A percentile compares a stretch with the other conserved stretches of the same genome.
Evolutionary conservation across 1,140 invertebrate species (phyloP).

Genomic region (Scaptomyza pallida): DNA sequence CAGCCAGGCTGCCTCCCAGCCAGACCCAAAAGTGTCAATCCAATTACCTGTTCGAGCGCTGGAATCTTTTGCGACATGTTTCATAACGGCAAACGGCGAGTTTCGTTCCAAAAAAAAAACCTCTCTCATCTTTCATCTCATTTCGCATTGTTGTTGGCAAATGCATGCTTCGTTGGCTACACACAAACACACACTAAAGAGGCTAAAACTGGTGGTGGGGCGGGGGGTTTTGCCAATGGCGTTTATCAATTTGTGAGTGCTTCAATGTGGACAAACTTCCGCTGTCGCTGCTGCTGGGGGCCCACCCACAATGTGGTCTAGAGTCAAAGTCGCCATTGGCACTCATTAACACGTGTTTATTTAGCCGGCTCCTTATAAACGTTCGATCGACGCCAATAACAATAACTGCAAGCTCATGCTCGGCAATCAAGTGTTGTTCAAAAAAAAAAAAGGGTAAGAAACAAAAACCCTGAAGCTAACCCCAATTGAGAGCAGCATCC

Average conservation of each 20-base stretch:
- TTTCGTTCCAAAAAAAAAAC: slow-evolving; percentile 9
- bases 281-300: no score
- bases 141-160: slow-evolving; percentile 32
- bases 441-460: background rate
- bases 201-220: background rate
- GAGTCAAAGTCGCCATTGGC: slow-evolving; percentile 51
- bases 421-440: background rate
- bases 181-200: slow-evolving; percentile 6
- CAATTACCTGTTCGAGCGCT: slow-evolving; percentile 81
- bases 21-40: slow-evolving; percentile 82
- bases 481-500: slow-evolving; percentile 29
- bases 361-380: slow-evolving; percentile 61
- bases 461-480: background rate
- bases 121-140: background rate
- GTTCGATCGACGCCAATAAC: slow-evolving; percentile 78
- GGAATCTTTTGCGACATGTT: slow-evolving; percentile 83
- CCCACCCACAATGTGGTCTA: slow-evolving; percentile 64
- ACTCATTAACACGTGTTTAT: slow-evolving; percentile 81
- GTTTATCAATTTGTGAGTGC: slow-evolving; percentile 71
- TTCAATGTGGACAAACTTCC: slow-evolving; percentile 33
- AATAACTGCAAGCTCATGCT: slow-evolving; percentile 77
- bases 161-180: slow-evolving; percentile 48
- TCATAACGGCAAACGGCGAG: slow-evolving; percentile 67
- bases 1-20: slow-evolving; percentile 38
- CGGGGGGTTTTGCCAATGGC: slow-evolving; percentile 69